Base-by-base conservation (phyloP, 2,113 vertebrate species). In the Lophius piscatorius region DNA sequence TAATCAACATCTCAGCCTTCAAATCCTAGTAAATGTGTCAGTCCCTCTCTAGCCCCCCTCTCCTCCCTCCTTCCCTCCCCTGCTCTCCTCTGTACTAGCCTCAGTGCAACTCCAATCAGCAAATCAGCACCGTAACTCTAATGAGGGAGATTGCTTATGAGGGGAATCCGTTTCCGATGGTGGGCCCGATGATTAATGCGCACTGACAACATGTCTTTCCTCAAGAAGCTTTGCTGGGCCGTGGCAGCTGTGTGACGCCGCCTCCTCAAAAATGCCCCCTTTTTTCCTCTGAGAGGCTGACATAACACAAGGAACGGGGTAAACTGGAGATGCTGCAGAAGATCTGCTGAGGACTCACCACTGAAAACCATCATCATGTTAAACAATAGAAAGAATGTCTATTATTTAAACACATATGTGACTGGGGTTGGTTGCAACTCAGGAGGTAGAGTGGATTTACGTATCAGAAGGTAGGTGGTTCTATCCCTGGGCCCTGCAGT, bases 71-170 rank as follows among this genome's bases (percentile, higher is more conserved):
- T 13, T 5, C 50, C 22, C 52, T 58, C 42, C 44, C 51, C 58
- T 34, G 36, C 46, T 63, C 57, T 54, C 45, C 11, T 62, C 60
- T 59, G 63, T 16, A 58, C 63, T 73, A 62, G 76, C 82, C 78
- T 80, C 70, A 54, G 67, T 48, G 29, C 48, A 69, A 70, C 76
- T 83, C 82, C 78, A 87, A 85, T 86, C 73, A 84, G 85, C 85
- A 80, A 84, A 84, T 87, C 75, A 79, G 85, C 76, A 61, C 71
- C 66, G 68, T 76, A 73, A 83, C 77, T 78, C 85, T 89, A 90
- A 92, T 90, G 89, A 89, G 76, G 60, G 69, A 83, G 86, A 85
- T 81, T 88, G 89, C 87, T 90, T 90, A 89, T 89, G 86, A 89
- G 86, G 78, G 84, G 83, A 88, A 86, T 87, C 81, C 80, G 86